Evolutionary conservation across 2,888 invertebrate species (phyloP), one percentile per base, ranked within the genome.

Genomic region (Xestia rhomboidea): DNA sequence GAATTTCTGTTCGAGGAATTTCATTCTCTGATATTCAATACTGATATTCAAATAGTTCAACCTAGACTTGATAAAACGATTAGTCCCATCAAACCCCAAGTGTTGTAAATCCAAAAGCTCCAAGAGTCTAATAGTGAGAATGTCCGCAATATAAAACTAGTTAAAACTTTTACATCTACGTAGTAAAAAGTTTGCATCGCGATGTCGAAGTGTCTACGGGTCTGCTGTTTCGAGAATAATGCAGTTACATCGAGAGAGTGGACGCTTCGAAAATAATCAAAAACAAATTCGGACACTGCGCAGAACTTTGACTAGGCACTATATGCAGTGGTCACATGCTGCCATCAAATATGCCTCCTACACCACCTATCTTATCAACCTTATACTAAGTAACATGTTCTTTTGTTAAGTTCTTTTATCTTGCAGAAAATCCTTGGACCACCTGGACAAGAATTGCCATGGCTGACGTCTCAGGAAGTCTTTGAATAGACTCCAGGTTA

Each of bases 121-220:
- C 15, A 51, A 18, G 6, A 11, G 46, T 77, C n/a, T 67, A 57
- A 72, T n/a, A 11, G 63, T 62, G 4, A 46, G 21, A 13, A 3
- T 62, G 21, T 51, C 34, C 13, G 24, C 51, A 60, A 54, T 68
- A 66, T 68, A 70, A 72, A 77, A 70, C 72, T 63, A 72, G 63
- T 83, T 73, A 81, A 74, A 83, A 85, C 74, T 82, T 77, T 82
- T 60, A 67, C 57, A 72, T 54, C 54, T 76, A 62, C 57, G 13
- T 77, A 72, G 74, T 54, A 62, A 66, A 30, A 81, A 84, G 73
- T 81, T 84, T 49, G 49, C 54, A 80, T 64, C 34, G 27, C 66
- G 44, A 63, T 71, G 68, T 66, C 67, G 54, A 76, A 84, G 46
- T 66, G 63, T 46, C 49, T 70, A 34, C 44, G 51, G n/a, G n/a